Percentiles rank a stretch among this genome's conserved stretches.
These are phyloP conservation scores for Cercopithecus mona DNA, from an alignment of 2,113 vertebrate species.

Conservation along the genomic window DNA sequence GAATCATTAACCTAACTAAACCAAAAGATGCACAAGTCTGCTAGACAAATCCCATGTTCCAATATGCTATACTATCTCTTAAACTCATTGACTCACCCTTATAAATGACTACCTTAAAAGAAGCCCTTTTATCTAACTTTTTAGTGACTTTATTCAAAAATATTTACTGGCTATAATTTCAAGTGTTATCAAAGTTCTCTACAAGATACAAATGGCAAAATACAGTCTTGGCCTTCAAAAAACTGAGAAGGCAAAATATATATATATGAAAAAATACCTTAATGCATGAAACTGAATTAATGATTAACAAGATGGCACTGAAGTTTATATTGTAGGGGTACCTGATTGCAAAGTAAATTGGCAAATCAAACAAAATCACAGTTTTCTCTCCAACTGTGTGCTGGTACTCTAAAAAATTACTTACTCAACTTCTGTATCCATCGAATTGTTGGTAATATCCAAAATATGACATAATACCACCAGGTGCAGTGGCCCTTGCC, in stretches of 20 bases:
- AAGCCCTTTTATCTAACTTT: not conserved
- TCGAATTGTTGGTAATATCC: not conserved
- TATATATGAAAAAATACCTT: not conserved
- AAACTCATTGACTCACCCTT: not conserved
- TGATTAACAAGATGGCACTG: not conserved
- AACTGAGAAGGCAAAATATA: not conserved
- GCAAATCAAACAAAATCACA: not conserved
- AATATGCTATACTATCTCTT: not conserved
- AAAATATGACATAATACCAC: not conserved
- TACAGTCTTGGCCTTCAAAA: not conserved
- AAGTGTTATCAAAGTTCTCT: not conserved
- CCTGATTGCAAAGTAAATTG: not conserved
- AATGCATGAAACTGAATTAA: not conserved
- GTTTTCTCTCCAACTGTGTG: not conserved
- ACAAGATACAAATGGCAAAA: not conserved
- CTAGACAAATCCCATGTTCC: not conserved
- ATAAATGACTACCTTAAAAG: slow-evolving; percentile 5
- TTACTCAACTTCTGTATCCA: not conserved
- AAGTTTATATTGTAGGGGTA: not conserved
- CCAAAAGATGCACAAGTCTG: not conserved
- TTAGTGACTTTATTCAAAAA: not conserved
- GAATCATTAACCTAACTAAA: not conserved
- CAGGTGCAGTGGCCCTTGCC: too few species aligned
- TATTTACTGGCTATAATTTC: not conserved
- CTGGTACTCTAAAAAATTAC: not conserved